phyloP scores from a whole-genome alignment of 2,113 vertebrate genomes.

The Motacilla tschutschensis region DNA sequence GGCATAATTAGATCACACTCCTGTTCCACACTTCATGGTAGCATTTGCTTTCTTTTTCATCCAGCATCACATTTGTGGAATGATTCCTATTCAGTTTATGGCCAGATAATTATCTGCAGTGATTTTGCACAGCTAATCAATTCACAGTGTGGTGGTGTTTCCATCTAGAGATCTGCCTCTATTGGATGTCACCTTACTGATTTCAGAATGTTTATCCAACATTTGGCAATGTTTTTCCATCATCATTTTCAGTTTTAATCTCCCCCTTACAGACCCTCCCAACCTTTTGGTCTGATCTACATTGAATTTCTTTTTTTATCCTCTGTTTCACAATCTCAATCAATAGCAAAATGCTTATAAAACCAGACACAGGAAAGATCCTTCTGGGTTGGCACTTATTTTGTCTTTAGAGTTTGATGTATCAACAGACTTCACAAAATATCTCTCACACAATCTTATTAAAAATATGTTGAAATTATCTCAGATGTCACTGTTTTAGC shows the following conservation, averaged over 20 bases:
- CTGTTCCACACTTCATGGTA: not conserved
- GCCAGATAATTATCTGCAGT: not conserved
- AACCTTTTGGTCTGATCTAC: not conserved
- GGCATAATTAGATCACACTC: not conserved
- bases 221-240: not conserved
- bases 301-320: not conserved
- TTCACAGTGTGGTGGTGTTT: not conserved
- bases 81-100: not conserved
- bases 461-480: conserved; percentile 17
- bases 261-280: not conserved
- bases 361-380: not conserved
- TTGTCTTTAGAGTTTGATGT: not conserved
- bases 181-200: not conserved
- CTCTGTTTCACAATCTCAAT: not conserved
- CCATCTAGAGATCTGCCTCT: not conserved
- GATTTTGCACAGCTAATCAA: not conserved
- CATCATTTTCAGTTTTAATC: not conserved
- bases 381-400: not conserved
- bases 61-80: not conserved
- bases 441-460: not conserved
- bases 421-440: conserved; percentile 9
- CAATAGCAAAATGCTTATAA: not conserved
- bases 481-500: not conserved
- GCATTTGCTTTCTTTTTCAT: not conserved
- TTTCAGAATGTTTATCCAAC: not conserved